phyloP scores from a whole-genome alignment of 2,113 vertebrate species.

The Gymnorhina tibicen region DNA sequence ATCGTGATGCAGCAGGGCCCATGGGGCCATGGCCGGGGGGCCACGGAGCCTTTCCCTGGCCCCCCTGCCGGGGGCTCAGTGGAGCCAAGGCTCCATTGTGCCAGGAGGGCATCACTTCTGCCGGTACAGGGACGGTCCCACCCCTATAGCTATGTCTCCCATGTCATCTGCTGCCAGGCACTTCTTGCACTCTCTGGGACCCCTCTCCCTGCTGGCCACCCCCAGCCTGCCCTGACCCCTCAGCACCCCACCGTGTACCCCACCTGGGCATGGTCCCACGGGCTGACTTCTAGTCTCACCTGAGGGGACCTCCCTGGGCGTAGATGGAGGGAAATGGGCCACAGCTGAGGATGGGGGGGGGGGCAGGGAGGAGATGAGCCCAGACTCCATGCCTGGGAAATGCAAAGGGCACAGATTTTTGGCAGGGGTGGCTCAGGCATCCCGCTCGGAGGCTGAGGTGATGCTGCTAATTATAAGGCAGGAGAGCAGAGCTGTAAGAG shows the following conservation, averaged over 20 bases:
- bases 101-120: accelerated
- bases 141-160: not conserved
- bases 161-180: not conserved
- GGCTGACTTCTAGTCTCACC: not conserved
- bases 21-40: accelerated
- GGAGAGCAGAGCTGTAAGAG: not conserved
- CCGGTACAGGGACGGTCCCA: not conserved
- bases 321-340: accelerated
- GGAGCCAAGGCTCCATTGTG: accelerated
- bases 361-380: not conserved
- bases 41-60: not conserved
- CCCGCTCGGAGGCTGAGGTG: not conserved
- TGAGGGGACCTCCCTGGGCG: not conserved
- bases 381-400: not conserved
- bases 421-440: not conserved
- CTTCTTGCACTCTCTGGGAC: not conserved
- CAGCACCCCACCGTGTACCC: not conserved
- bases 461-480: conserved; percentile 61
- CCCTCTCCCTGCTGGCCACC: not conserved
- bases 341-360: not conserved
- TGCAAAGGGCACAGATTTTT: not conserved
- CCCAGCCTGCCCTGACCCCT: not conserved
- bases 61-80: accelerated
- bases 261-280: not conserved
- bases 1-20: not conserved